Evolutionary conservation across 2,113 vertebrate genomes (phyloP).

Genomic region (Chunga burmeisteri): DNA sequence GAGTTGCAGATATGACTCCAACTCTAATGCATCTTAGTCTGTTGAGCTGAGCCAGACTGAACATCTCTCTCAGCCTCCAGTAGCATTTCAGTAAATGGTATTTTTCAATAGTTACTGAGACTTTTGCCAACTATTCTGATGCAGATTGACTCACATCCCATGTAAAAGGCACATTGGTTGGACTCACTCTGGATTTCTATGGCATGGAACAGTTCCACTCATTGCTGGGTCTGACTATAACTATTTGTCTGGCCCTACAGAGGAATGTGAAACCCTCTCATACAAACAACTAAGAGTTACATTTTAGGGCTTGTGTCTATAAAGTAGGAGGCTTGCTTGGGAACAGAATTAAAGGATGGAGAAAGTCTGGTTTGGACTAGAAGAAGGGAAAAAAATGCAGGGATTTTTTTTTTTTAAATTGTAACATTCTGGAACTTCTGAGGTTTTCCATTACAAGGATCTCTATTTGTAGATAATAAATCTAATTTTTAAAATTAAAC

Average conservation of each 20-base stretch:
- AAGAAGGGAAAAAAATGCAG: not conserved
- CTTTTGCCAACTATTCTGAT: conserved; percentile 15
- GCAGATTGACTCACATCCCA: not conserved
- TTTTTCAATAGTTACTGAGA: not conserved
- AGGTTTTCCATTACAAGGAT: not conserved
- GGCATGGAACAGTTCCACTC: not conserved
- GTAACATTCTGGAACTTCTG: not conserved
- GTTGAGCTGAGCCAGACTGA: not conserved
- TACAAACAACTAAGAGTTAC: not conserved
- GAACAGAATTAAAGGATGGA: not conserved
- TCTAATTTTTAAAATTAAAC: not conserved
- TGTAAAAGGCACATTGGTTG: not conserved
- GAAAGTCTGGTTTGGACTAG: not conserved
- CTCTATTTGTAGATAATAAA: not conserved
- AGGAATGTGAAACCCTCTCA: conserved; percentile 13
- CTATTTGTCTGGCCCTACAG: not conserved
- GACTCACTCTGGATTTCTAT: not conserved
- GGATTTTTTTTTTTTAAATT: not conserved
- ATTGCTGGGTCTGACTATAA: not conserved
- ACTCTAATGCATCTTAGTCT: not conserved
- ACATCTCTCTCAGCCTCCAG: not conserved
- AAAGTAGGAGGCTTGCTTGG: not conserved
- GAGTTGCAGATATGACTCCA: not conserved
- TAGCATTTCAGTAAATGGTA: conserved; percentile 15
- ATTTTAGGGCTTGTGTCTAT: not conserved